These are phyloP conservation scores for Phalanger gymnotis DNA, from an alignment of 2,797 vertebrate genomes.

Conservation along the genomic window DNA sequence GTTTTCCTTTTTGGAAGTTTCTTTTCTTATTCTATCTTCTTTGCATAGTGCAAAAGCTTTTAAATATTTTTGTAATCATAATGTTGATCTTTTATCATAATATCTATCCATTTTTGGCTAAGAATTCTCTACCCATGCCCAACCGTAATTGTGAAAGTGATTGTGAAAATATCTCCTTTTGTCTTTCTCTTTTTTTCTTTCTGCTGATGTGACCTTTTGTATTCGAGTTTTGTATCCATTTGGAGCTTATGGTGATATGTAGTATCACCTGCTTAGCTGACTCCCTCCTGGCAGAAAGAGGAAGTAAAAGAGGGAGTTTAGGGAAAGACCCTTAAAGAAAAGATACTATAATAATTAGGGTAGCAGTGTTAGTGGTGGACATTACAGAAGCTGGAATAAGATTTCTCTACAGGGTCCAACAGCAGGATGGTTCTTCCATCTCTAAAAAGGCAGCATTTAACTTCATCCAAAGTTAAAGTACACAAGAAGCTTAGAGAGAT, in stretches of 20 bases:
- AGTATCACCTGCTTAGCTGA: not conserved
- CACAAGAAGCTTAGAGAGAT: not conserved
- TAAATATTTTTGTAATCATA: not conserved
- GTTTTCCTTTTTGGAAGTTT: not conserved
- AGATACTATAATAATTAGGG: not conserved
- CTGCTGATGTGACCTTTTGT: not conserved
- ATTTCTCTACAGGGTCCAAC: not conserved
- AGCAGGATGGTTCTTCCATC: not conserved
- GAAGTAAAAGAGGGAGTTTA: not conserved
- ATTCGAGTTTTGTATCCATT: not conserved
- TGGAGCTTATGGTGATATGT: not conserved
- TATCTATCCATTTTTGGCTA: not conserved
- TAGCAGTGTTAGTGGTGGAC: not conserved
- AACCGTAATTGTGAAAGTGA: not conserved
- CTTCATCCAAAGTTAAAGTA: not conserved
- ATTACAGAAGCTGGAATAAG: not conserved
- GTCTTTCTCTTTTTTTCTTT: not conserved
- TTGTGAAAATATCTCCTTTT: not conserved
- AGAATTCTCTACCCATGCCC: not conserved
- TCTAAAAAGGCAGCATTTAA: not conserved
- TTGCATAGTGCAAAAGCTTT: not conserved
- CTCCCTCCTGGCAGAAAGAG: not conserved
- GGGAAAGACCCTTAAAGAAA: not conserved
- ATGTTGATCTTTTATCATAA: not conserved
- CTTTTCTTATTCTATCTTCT: not conserved